Evolutionary conservation across 2,797 vertebrate genomes (phyloP), one percentile per base, ranked within the genome.

Genomic region (Ptychobarbus kaznakovi): DNA sequence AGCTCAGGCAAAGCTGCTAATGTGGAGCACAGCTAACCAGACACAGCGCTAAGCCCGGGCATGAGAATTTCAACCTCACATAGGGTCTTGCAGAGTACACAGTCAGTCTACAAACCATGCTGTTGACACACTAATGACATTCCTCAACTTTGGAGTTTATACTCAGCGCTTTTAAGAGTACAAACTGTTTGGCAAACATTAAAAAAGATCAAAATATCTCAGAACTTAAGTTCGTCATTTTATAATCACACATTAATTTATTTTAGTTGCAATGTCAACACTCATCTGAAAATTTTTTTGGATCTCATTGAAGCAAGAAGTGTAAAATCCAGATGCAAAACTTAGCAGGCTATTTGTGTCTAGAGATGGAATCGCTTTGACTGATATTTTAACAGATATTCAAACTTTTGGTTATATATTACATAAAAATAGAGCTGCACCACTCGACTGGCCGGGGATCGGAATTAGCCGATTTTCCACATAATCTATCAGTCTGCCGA

Each of bases 1-100:
- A 89, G 86, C 78, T 86, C 86, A 20, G 87, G 70, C 46, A 88
- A 90, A 90, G 87, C 84, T 86, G 89, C 86, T 90, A 83, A 85
- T 46, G 75, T 81, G 89, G 76, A 88, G 86, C 70, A 79, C 15
- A 70, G 78, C 82, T 87, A 87, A 88, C 78, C 85, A 89, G 82
- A 85, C 72, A 83, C 69, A 82, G 80, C n/a, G 28, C 76, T 53
- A 85, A 91, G 88, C 87, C 84, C 13, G 56, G 70, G 65, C 63
- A 82, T 78, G 46, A 80, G 85, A 76, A 78, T 70, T 72, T 90
- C 65, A 70, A 49, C 51, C 73, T 72, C 25, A 66, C 70, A 9
- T 22, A 68, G 73, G 20, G 16, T 84, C 85, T 86, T 56, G 56
- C 61, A 81, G 40, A 87, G 74, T 77, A 74, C 83, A 53, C 58